These are phyloP conservation scores for Cotesia congregata DNA, from an alignment of 2,888 invertebrate genomes.

Conservation along the genomic window DNA sequence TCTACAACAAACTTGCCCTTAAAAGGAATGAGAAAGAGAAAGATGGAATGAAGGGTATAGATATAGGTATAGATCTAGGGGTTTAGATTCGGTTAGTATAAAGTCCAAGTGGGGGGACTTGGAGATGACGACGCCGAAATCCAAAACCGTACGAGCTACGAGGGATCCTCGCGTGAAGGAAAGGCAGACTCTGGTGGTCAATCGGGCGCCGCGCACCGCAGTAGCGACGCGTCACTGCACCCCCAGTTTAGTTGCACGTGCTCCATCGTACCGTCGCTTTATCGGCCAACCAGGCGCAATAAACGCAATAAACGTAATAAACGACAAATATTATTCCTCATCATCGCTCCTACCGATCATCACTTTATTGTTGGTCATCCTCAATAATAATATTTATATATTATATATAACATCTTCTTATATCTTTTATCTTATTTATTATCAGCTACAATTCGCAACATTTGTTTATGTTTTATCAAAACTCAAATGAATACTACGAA, in stretches of 20 bases:
- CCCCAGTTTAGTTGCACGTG: constrained; percentile 66
- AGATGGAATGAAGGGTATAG: constrained; percentile 35
- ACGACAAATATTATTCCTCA: constrained; percentile 37
- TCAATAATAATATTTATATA: constrained; percentile 27
- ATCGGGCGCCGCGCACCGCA: constrained; percentile 69
- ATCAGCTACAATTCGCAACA: too few species aligned
- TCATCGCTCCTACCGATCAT: constrained; percentile 23
- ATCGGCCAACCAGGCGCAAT: constrained; percentile 51
- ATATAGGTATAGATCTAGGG: constrained; percentile 33
- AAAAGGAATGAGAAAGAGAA: not conserved
- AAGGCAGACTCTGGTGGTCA: constrained; percentile 69
- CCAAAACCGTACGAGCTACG: constrained; percentile 45
- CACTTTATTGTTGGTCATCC: constrained; percentile 17
- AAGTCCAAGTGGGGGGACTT: constrained; percentile 43
- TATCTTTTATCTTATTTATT: too few species aligned
- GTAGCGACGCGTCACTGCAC: constrained; percentile 69
- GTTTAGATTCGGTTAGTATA: constrained; percentile 41
- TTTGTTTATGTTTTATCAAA: too few species aligned
- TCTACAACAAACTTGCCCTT: not conserved
- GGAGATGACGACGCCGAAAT: constrained; percentile 47
- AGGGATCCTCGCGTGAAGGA: constrained; percentile 58
- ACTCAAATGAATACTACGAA: too few species aligned
- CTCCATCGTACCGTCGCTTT: constrained; percentile 59
- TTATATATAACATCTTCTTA: too few species aligned
- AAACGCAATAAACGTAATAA: constrained; percentile 42